Conservation (phyloP, 1,140 invertebrate genomes). For the silkworm (Bombyx mori) region DNA sequence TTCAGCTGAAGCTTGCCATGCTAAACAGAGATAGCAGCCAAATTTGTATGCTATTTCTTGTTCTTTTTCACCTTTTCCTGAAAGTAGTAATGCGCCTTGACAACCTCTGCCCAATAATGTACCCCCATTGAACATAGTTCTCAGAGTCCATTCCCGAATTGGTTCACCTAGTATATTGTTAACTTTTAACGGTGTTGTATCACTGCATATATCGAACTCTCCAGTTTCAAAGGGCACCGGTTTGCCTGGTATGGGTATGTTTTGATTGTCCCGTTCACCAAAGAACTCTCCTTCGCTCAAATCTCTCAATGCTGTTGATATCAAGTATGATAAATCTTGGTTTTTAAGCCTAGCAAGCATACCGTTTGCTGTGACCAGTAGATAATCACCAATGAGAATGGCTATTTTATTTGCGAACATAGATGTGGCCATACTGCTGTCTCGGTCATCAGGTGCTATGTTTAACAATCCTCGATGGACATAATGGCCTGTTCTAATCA, state of each 20-base stretch:
- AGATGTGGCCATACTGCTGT: conserved; percentile 74
- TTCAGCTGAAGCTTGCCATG: conserved; percentile 83
- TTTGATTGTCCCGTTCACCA: conserved; percentile 81
- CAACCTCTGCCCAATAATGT: conserved; percentile 87
- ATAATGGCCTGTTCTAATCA: conserved; percentile 94
- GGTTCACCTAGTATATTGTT: conserved; percentile 74
- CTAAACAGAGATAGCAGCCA: conserved; percentile 86
- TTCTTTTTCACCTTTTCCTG: conserved; percentile 75
- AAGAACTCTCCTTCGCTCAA: conserved; percentile 90
- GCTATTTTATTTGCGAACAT: conserved; percentile 93
- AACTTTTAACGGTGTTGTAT: conserved; percentile 55
- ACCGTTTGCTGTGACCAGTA: conserved; percentile 85
- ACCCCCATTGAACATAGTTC: conserved; percentile 83
- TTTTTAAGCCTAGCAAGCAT: conserved; percentile 82
- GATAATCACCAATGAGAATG: conserved; percentile 90
- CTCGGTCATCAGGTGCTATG: conserved; percentile 69
- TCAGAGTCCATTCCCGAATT: conserved; percentile 83
- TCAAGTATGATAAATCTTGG: conserved; percentile 85
- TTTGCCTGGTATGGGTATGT: conserved; percentile 79
- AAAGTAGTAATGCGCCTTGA: conserved; percentile 83
- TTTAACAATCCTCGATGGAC: conserved; percentile 91
- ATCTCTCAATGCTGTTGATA: conserved; percentile 86
- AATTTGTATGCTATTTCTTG: conserved; percentile 83
- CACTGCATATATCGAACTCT: conserved; percentile 39
- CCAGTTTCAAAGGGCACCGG: conserved; percentile 36